Conservation (phyloP, 2,113 vertebrate species). For the Mobula hypostoma region DNA sequence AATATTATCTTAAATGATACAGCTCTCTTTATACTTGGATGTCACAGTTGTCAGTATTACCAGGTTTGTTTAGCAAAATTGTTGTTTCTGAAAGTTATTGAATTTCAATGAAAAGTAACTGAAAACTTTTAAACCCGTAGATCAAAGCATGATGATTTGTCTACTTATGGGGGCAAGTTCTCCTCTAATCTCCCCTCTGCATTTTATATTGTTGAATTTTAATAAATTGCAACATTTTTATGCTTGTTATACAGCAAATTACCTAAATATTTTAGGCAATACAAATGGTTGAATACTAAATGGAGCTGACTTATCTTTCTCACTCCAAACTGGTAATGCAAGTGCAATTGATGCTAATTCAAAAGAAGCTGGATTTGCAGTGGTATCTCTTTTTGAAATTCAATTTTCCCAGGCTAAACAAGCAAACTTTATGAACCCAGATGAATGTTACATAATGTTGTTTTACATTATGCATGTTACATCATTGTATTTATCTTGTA, state of each 20-base stretch:
- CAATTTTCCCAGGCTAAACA: constrained; percentile 30
- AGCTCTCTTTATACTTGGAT: neutral
- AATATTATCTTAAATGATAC: neutral
- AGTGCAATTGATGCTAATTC: neutral
- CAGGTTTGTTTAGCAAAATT: neutral
- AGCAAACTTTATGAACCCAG: neutral
- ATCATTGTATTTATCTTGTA: neutral
- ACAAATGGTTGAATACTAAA: neutral
- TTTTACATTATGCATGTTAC: too few relatives aligned
- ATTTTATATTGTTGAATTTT: neutral
- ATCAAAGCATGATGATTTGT: neutral
- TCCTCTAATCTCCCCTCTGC: neutral
- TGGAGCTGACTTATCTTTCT: neutral
- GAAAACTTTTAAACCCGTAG: neutral
- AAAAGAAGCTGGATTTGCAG: constrained; percentile 25
- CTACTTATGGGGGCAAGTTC: too few relatives aligned
- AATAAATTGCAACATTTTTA: neutral
- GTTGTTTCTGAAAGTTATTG: neutral
- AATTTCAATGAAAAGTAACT: neutral
- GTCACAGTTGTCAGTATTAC: neutral
- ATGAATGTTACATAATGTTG: neutral
- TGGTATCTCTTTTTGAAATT: constrained; percentile 24
- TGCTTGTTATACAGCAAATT: neutral
- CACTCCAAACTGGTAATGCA: constrained; percentile 30
- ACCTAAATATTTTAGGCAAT: neutral